Evolutionary conservation across 2,797 vertebrate genomes (phyloP), one percentile per base, ranked within the genome.

Genomic region (Mormyrops attenuatus): DNA sequence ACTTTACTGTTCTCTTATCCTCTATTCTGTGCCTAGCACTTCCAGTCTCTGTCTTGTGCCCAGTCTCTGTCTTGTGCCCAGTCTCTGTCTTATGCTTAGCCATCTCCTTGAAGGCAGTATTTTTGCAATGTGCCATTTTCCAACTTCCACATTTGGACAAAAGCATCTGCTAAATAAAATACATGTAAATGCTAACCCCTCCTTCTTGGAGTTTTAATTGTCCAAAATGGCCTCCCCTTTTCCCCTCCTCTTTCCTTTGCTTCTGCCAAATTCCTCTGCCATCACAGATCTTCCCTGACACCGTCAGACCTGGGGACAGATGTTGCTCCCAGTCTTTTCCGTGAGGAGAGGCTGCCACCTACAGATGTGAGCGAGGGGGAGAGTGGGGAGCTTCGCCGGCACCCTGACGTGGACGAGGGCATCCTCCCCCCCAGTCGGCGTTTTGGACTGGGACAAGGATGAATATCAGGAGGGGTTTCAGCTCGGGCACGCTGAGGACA

Each of bases 321-420:
- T 88, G 89, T 92, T 52, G 90, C 93, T 15, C 30, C 94, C 66
- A 92, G 90, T 90, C 93, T 91, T 15, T 87, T 92, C 55, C 94
- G 85, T 0, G 92, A 90, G 86, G 96, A 96, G 90, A 95, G 96
- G 90, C 95, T 96, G 3, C 93, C 97, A 0, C 96, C 96, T 30
- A 97, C 96, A 0, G 97, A 97, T 44, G 30, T 96, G 89, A 96
- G 93, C 38, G 96, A 97, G 90, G 96, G 97, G 91, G 97, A 97
- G 93, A 97, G 96, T 0, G 96, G 96, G 0, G 97, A 97, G 93
- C 93, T 97, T 85, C 95, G 96, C 38, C 26, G 11, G 50, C 97
- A 96, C 90, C 93, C 92, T 86, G 95, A 96, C 47, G 95, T 96
- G 1, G 95, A 95, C 0, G 95, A 96, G 84, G 95, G 95, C 92